These are phyloP conservation scores for Miltochrista miniata DNA, from an alignment of 2,888 invertebrate genomes.

Conservation along the genomic window DNA sequence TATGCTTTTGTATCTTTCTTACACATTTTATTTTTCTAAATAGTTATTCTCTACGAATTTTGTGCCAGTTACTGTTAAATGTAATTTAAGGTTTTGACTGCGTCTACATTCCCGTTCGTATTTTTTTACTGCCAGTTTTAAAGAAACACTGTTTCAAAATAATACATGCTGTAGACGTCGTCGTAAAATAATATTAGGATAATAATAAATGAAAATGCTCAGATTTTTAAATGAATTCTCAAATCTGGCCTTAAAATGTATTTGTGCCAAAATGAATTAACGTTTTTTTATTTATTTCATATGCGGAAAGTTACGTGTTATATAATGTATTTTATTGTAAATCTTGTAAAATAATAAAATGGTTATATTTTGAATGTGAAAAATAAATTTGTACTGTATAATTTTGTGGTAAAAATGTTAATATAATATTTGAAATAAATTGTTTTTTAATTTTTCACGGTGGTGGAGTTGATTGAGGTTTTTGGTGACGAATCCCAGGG, in stretches of 20 bases:
- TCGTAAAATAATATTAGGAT: constrained; percentile 30
- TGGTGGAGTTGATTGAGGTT: no score
- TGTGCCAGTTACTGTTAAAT: constrained; percentile 75
- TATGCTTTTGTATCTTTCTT: constrained; percentile 10
- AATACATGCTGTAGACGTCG: constrained; percentile 20
- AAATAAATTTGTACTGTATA: constrained; percentile 53
- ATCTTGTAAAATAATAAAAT: constrained; percentile 58
- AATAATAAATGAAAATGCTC: constrained; percentile 60
- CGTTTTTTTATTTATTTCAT: constrained; percentile 54
- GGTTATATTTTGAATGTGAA: constrained; percentile 44
- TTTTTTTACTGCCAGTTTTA: constrained; percentile 9
- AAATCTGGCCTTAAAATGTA: constrained; percentile 48
- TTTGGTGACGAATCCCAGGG: no score
- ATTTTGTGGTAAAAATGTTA: constrained; percentile 56
- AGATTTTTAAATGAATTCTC: constrained; percentile 41
- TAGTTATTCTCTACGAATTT: constrained; percentile 61
- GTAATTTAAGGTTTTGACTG: constrained; percentile 31
- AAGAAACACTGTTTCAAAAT: constrained; percentile 13
- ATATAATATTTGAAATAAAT: constrained; percentile 72
- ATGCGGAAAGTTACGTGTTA: constrained; percentile 66
- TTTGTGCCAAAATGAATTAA: constrained; percentile 67
- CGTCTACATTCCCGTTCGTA: constrained; percentile 15
- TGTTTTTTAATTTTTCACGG: constrained; percentile 61
- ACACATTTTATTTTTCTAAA: constrained; percentile 22
- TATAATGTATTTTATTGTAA: constrained; percentile 62